Base-by-base conservation (phyloP, 2,888 invertebrate species). In the Cheiracanthium punctorium region DNA sequence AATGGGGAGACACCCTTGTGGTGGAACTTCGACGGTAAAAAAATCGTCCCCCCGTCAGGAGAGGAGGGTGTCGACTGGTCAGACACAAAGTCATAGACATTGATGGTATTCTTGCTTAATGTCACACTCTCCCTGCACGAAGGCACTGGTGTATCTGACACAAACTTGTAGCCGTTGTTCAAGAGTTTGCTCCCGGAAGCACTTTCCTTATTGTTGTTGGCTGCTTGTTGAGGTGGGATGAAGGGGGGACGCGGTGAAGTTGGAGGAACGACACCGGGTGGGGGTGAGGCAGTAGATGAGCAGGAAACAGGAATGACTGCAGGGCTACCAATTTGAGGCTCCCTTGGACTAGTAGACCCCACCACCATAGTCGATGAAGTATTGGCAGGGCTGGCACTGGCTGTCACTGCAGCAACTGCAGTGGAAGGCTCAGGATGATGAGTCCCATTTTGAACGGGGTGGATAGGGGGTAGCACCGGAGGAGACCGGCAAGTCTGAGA, bases 341-440 rank as follows among this genome's bases (percentile, higher is more conserved):
- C 87, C 64, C 87, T 48, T 52, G 87, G 87, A 77, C 87, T 87
- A 52, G 81, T 70, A 58, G 87, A 69, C 20, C 85, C 80, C 1
- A 80, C 85, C 41, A 85, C 86, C 86, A 80, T 86, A 4, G 87
- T 67, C n/a, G 86, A 80, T n/a, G 80, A 43, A 41, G 87, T 81
- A 48, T 82, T 87, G 17, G 82, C 72, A 14, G 80, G 80, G 80
- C 84, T 88, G 67, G 84, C 73, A 48, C 82, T 80, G 58, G 82
- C 88, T 64, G 84, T 80, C 24, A 88, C 88, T 30, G 84, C 88
- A 20, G 88, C 88, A 67, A 88, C 88, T 32, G 88, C 88, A 41
- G 88, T 79, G 64, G 86, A 80, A 58, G 88, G 87, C 79, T 88
- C 88, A 20, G 87, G 87, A 33, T 87, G 87, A 37, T 86, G 85